Percentiles rank a stretch among this genome's conserved stretches.
These are phyloP conservation scores for Proctacanthus coquilletti DNA, from an alignment of 1,140 invertebrate genomes.

Conservation along the genomic window DNA sequence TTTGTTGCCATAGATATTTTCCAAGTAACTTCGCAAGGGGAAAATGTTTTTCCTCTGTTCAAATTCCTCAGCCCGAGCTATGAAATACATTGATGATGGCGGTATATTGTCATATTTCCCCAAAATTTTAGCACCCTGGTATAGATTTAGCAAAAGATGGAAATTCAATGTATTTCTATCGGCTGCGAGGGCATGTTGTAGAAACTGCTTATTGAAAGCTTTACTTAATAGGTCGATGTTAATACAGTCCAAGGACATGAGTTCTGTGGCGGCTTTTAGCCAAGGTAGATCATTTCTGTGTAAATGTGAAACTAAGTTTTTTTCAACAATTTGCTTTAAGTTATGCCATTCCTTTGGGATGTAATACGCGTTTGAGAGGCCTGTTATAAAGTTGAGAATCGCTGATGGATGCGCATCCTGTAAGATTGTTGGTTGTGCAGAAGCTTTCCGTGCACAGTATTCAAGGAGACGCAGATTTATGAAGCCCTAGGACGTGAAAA, in stretches of 20 bases:
- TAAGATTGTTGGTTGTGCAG: background rate
- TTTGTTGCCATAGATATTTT: slow-evolving; percentile 30
- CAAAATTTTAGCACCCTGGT: slow-evolving; percentile 40
- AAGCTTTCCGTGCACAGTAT: background rate
- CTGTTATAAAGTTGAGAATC: background rate
- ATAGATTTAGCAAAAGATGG: slow-evolving; percentile 34
- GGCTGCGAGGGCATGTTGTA: slow-evolving; percentile 27
- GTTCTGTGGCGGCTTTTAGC: slow-evolving; percentile 33
- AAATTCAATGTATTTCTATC: slow-evolving; percentile 31
- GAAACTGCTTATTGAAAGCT: slow-evolving; percentile 33
- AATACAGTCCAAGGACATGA: slow-evolving; percentile 38
- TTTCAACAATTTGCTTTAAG: slow-evolving; percentile 18
- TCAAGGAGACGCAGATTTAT: background rate
- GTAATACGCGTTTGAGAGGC: background rate
- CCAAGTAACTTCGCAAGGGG: slow-evolving; percentile 25
- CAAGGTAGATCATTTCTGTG: slow-evolving; percentile 19
- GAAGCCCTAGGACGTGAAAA: too few relatives aligned
- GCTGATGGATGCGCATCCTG: background rate
- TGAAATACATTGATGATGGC: slow-evolving; percentile 18
- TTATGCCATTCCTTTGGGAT: slow-evolving; percentile 6
- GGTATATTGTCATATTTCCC: slow-evolving; percentile 30
- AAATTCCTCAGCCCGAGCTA: slow-evolving; percentile 11
- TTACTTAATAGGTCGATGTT: slow-evolving; percentile 33
- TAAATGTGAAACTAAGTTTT: slow-evolving; percentile 3
- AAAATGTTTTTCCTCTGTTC: slow-evolving; percentile 12